Evolutionary conservation across 2,113 vertebrate genomes (phyloP).

Genomic region (Burhinus bistriatus): DNA sequence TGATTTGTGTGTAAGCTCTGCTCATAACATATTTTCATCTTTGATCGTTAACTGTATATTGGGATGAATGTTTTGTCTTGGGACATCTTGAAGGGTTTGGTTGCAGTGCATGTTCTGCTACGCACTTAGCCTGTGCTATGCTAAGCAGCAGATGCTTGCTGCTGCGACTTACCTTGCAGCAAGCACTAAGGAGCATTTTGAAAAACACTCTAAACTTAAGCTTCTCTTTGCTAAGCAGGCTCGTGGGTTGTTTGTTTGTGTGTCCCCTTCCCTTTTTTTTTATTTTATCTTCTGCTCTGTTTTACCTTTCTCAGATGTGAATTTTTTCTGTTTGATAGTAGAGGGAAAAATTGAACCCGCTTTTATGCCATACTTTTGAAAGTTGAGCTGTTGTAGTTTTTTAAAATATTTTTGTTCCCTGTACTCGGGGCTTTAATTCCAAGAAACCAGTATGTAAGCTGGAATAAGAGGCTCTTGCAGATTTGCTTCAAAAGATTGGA

Average conservation of each 20-base stretch:
- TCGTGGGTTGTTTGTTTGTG: neutral
- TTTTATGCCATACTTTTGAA: neutral
- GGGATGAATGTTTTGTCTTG: neutral
- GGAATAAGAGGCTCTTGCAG: neutral
- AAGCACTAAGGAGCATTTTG: neutral
- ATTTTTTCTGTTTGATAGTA: neutral
- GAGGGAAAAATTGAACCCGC: neutral
- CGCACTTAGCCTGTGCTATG: neutral
- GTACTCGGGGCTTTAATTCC: neutral
- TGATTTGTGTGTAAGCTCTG: neutral
- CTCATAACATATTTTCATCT: neutral
- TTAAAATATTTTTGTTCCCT: accelerated
- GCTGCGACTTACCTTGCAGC: neutral
- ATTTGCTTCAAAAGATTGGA: neutral
- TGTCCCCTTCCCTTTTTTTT: accelerated
- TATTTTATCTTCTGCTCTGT: neutral
- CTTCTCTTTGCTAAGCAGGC: neutral
- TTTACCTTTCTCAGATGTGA: neutral
- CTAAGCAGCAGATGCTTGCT: neutral
- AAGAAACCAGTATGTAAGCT: neutral
- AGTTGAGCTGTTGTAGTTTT: neutral
- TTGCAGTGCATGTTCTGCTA: neutral
- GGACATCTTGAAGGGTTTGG: neutral
- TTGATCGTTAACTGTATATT: neutral
- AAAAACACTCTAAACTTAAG: neutral